phyloP scores from a whole-genome alignment of 1,140 invertebrate species.

The Mylabris phalerata region DNA sequence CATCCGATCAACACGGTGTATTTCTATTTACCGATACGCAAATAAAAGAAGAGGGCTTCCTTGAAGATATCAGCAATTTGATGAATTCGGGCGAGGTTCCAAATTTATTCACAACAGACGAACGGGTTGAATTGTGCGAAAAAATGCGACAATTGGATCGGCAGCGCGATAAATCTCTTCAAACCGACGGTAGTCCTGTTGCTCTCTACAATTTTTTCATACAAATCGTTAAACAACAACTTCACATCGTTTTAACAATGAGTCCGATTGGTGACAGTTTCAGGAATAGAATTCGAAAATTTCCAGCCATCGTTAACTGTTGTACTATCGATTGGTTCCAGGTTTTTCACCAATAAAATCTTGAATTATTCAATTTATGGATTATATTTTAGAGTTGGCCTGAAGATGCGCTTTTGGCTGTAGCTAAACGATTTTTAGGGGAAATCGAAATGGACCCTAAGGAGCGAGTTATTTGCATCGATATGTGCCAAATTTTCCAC shows the following conservation, averaged over 20 bases:
- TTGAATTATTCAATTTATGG: background rate
- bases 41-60: constrained; percentile 89
- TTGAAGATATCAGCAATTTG: constrained; percentile 92
- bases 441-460: constrained; percentile 73
- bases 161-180: constrained; percentile 79
- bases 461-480: constrained; percentile 65
- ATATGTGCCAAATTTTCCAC: constrained; percentile 89
- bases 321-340: constrained; percentile 98
- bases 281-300: constrained; percentile 82
- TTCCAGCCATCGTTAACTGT: constrained; percentile 91
- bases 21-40: constrained; percentile 62
- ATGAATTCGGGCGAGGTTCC: constrained; percentile 92
- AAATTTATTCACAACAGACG: constrained; percentile 82
- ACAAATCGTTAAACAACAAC: constrained; percentile 80
- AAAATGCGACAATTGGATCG: constrained; percentile 89
- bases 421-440: constrained; percentile 80
- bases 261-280: constrained; percentile 84
- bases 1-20: constrained; percentile 79
- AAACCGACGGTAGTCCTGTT: constrained; percentile 86
- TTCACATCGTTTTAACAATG: constrained; percentile 90
- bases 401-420: constrained; percentile 83
- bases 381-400: constrained; percentile 70
- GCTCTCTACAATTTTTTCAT: constrained; percentile 93
- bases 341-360: constrained; percentile 37
- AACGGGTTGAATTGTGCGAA: constrained; percentile 88